Percentiles rank a stretch among this genome's conserved stretches.
phyloP scores from a whole-genome alignment of 2,113 vertebrate genomes.

The Cranoglanis bouderius region DNA sequence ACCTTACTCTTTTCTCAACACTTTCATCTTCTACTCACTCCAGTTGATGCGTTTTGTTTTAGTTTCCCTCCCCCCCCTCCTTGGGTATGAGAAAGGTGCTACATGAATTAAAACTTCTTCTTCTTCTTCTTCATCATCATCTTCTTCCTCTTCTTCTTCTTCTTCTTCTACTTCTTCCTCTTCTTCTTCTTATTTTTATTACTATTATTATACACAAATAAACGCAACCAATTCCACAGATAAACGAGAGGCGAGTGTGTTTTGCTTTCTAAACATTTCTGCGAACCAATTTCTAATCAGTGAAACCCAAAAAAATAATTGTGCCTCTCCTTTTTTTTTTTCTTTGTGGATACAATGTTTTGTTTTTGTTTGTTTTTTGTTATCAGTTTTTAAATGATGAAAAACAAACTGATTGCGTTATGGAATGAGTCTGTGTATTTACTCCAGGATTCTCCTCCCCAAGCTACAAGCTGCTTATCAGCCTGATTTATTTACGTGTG shows the following conservation, averaged over 20 bases:
- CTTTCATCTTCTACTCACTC: no score
- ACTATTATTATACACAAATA: background rate
- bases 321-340: background rate
- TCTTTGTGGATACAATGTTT: background rate
- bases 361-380: background rate
- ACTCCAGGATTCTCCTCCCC: background rate
- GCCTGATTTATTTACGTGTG: slow-evolving; percentile 23
- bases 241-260: background rate
- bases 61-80: no score
- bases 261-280: background rate
- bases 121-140: no score
- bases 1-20: background rate
- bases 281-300: background rate
- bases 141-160: no score
- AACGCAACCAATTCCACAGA: background rate
- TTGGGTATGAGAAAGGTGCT: no score
- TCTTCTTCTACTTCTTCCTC: no score
- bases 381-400: background rate
- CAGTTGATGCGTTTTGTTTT: background rate
- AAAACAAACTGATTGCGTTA: background rate
- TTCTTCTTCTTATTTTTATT: no score
- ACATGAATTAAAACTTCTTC: background rate
- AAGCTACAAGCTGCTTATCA: slow-evolving; percentile 25
- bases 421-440: background rate
- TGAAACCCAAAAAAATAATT: background rate